Evolutionary conservation across 1,140 invertebrate species (phyloP).

Genomic region (Drosophila lowei): DNA sequence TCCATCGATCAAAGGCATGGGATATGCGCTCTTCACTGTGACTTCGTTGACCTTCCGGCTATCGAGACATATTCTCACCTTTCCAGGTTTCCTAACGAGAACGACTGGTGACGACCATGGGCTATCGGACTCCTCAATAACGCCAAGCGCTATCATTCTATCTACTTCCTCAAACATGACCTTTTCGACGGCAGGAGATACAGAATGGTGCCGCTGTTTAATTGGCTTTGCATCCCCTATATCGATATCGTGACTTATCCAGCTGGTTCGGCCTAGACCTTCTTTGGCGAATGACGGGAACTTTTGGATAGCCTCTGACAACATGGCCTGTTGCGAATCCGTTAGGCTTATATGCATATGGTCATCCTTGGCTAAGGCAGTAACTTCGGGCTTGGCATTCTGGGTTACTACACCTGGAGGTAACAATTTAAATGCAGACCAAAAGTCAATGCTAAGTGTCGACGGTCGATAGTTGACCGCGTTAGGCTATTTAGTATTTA

Average conservation of each 20-base stretch:
- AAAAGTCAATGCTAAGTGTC: too few relatives aligned
- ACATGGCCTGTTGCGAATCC: not conserved
- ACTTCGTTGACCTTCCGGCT: slow-evolving; percentile 4
- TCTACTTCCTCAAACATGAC: slow-evolving; percentile 21
- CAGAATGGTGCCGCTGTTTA: slow-evolving; percentile 13
- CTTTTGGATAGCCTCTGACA: not conserved
- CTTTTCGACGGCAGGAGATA: slow-evolving; percentile 17
- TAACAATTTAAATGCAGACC: too few relatives aligned
- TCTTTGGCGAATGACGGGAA: not conserved
- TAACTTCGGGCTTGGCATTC: too few relatives aligned
- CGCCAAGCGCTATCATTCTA: slow-evolving; percentile 6
- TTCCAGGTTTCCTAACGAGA: slow-evolving; percentile 4
- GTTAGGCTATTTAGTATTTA: too few relatives aligned
- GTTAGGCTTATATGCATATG: too few relatives aligned
- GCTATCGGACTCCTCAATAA: too few relatives aligned
- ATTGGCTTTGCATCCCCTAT: slow-evolving; percentile 9
- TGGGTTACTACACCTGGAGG: too few relatives aligned
- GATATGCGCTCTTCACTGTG: slow-evolving; percentile 18
- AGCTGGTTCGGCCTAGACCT: slow-evolving; percentile 2
- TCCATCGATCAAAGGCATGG: slow-evolving; percentile 2
- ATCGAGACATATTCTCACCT: slow-evolving; percentile 9
- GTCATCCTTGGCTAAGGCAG: too few relatives aligned
- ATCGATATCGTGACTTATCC: slow-evolving; percentile 7
- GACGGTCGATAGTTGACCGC: too few relatives aligned
- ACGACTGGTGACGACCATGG: slow-evolving; percentile 13